Evolutionary conservation across 2,888 invertebrate species (phyloP).

Genomic region (Octonoba sinensis): DNA sequence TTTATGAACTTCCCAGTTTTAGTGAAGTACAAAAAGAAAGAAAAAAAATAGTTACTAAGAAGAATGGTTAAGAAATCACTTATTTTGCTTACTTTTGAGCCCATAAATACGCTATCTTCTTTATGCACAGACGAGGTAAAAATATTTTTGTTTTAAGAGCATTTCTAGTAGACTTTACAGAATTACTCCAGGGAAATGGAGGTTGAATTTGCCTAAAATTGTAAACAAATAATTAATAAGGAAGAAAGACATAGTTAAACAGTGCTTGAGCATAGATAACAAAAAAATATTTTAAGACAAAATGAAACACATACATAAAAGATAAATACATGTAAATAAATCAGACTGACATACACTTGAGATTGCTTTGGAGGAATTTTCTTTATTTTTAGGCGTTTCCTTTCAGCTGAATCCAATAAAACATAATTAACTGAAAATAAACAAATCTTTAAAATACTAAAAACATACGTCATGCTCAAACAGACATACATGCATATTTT

Average conservation of each 20-base stretch:
- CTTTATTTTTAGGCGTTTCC: constrained; percentile 30
- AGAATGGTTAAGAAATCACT: neutral
- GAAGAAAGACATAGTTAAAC: neutral
- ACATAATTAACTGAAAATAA: constrained; percentile 43
- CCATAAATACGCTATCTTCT: constrained; percentile 47
- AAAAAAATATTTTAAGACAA: neutral
- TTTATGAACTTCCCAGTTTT: no score
- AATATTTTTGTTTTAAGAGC: constrained; percentile 34
- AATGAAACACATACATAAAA: neutral
- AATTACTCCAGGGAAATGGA: constrained; percentile 41
- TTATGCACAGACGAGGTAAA: constrained; percentile 34
- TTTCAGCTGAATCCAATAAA: constrained; percentile 44
- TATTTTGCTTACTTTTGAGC: constrained; percentile 31
- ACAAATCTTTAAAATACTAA: neutral
- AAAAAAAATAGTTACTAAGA: neutral
- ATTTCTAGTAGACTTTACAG: constrained; percentile 10
- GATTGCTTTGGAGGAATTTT: constrained; percentile 21
- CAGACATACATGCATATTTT: neutral
- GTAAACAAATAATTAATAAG: neutral
- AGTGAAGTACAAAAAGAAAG: no score
- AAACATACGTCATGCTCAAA: neutral
- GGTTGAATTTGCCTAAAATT: constrained; percentile 12
- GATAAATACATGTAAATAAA: neutral
- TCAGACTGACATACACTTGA: constrained; percentile 18
- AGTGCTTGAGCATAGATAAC: neutral